phyloP scores from a whole-genome alignment of 2,797 vertebrate genomes.

The Halcyon badia region DNA sequence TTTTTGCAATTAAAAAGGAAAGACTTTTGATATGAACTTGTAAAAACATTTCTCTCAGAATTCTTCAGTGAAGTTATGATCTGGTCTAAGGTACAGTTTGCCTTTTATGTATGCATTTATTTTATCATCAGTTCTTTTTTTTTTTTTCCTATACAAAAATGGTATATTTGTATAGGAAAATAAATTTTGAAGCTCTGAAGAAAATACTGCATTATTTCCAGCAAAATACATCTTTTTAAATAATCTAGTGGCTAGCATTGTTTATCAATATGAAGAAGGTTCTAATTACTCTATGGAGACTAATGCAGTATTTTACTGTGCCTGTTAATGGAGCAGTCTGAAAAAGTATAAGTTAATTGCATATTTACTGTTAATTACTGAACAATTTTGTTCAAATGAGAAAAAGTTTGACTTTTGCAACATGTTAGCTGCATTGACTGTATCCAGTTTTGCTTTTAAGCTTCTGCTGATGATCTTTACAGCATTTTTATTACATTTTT shows the following conservation, averaged over 20 bases:
- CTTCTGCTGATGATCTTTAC: background rate
- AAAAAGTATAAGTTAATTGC: slow-evolving; percentile 13
- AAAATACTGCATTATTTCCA: background rate
- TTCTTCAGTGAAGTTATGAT: background rate
- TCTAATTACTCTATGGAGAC: background rate
- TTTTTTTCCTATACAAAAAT: background rate
- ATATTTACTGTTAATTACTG: slow-evolving; percentile 22
- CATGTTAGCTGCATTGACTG: background rate
- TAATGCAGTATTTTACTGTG: background rate
- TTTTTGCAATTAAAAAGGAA: slow-evolving; percentile 1
- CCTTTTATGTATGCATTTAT: background rate
- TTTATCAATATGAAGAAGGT: background rate
- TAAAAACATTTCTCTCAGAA: background rate
- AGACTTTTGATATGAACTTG: background rate
- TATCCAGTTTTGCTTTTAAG: slow-evolving; percentile 14
- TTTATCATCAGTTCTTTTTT: background rate
- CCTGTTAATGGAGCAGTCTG: background rate
- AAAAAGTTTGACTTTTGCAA: background rate
- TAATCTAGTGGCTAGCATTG: background rate
- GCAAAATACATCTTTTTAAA: background rate
- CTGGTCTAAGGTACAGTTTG: background rate
- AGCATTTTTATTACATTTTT: background rate
- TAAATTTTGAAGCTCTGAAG: background rate
- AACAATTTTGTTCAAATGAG: slow-evolving; percentile 34
- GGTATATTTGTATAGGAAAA: background rate